These are phyloP conservation scores for Pachyuromys duprasi DNA, from an alignment of 2,797 vertebrate genomes.

Conservation along the genomic window DNA sequence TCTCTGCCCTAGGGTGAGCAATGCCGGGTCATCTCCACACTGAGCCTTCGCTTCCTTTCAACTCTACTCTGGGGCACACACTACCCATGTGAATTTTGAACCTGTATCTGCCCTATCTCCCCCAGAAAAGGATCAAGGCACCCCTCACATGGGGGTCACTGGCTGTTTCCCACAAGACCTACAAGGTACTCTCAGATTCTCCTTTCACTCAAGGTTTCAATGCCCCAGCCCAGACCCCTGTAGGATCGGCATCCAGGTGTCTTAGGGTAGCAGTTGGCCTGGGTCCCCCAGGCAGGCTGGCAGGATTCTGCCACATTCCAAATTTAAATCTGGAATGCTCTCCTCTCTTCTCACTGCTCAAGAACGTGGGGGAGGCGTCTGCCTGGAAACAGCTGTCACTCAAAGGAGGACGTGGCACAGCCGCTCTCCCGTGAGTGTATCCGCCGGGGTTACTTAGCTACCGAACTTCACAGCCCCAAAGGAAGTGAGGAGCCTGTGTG, in stretches of 20 bases:
- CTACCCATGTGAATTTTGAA: fast-evolving
- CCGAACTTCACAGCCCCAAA: background rate
- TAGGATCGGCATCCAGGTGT: fast-evolving
- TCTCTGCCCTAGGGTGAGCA: background rate
- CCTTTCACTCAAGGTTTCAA: background rate
- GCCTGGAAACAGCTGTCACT: conserved; percentile 77
- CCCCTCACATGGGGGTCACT: background rate
- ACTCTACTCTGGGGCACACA: fast-evolving
- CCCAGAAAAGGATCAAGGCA: background rate
- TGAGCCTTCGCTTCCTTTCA: background rate
- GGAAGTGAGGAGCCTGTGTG: background rate
- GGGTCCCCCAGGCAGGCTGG: conserved; percentile 26
- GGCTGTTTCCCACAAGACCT: background rate
- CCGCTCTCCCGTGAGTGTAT: background rate
- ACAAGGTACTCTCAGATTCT: background rate
- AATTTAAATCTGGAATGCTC: conserved; percentile 67
- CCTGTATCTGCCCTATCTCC: fast-evolving
- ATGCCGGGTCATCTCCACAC: background rate
- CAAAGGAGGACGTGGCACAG: conserved; percentile 48
- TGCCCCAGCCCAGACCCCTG: background rate
- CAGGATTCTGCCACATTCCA: conserved; percentile 40
- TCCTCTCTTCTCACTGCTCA: conserved; percentile 56
- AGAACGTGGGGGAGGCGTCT: conserved; percentile 69
- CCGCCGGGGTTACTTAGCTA: background rate
- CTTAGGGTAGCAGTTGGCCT: background rate